A percentile compares a stretch with the other conserved stretches of the same genome.
These are phyloP conservation scores for Redunca redunca DNA, from an alignment of 2,113 vertebrate species.

Conservation along the genomic window DNA sequence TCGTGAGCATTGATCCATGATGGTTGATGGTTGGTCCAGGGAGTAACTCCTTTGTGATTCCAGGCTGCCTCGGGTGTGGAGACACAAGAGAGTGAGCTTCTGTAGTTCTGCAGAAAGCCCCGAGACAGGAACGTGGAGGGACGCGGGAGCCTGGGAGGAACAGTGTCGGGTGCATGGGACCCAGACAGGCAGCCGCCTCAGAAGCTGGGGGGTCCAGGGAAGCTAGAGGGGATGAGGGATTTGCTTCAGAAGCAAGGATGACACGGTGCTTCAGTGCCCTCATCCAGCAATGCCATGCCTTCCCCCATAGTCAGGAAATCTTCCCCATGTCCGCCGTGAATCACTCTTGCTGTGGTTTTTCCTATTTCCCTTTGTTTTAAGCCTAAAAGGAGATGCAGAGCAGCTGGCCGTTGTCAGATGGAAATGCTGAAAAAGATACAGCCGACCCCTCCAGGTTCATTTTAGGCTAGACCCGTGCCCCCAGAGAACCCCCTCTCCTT, in stretches of 20 bases:
- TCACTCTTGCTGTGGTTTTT: not conserved
- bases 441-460: not conserved
- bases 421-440: not conserved
- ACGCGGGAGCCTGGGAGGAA: not conserved
- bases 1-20: not conserved
- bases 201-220: rapidly evolving
- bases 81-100: not conserved
- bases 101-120: not conserved
- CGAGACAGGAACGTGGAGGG: not conserved
- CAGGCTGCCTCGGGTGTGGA: not conserved
- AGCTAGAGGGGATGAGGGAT: rapidly evolving
- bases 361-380: not conserved
- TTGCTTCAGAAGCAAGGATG: rapidly evolving
- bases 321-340: not conserved
- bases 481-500: not conserved
- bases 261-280: rapidly evolving
- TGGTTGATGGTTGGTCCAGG: not conserved
- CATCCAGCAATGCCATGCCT: not conserved
- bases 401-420: not conserved
- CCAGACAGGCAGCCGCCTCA: not conserved
- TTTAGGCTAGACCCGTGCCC: rapidly evolving
- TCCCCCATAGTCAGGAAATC: not conserved
- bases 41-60: not conserved
- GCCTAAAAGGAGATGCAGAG: not conserved
- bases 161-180: not conserved